Evolutionary conservation across 92 coral and sea anemone species (phyloP), one percentile per base, ranked within the genome.

Genomic region (Porites rus): DNA sequence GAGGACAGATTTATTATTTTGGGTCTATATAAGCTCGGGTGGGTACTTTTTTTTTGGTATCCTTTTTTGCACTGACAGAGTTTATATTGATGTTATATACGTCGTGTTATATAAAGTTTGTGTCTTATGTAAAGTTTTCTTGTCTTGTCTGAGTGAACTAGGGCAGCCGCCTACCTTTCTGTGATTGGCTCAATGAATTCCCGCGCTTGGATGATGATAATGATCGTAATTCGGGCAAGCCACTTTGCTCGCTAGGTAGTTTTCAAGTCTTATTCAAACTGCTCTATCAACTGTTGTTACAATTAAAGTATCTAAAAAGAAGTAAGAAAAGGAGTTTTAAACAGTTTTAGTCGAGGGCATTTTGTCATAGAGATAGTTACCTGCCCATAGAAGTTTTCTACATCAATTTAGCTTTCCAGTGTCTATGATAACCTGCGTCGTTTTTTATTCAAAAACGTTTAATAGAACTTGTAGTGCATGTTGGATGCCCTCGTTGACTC

Each of bases 111-210:
- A 7, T 24, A 67, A 8, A 52, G 62, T 67, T 25, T 73, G 43
- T 73, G 46, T 51, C 51, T 31, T 22, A 28, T 17, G 22, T 63
- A 50, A 13, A 38, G 66, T 81, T 70, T 74, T 20, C 59, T 31
- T 67, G 94, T 92, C 91, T 88, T 84, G 96, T 94, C 96, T 94
- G 98, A 94, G 97, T 94, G 88, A 90, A 89, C 93, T 84, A 79
- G 96, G 98, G 96, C 98, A 92, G 89, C 90, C 93, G 87, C 87
- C 46, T 62, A 13, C 79, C 61, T 7, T 22, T 61, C 6, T 74
- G 50, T 56, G 71, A 78, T 81, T 71, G 68, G 77, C 77, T 53
- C 20, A 59, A 10, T 14, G 51, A 69, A 16, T 72, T 82, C 60
- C 79, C 73, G 72, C 74, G 62, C 80, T 72, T 73, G 16, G 46